Evolutionary conservation across 2,797 vertebrate species (phyloP).

Genomic region (Toxotes lorentzi): DNA sequence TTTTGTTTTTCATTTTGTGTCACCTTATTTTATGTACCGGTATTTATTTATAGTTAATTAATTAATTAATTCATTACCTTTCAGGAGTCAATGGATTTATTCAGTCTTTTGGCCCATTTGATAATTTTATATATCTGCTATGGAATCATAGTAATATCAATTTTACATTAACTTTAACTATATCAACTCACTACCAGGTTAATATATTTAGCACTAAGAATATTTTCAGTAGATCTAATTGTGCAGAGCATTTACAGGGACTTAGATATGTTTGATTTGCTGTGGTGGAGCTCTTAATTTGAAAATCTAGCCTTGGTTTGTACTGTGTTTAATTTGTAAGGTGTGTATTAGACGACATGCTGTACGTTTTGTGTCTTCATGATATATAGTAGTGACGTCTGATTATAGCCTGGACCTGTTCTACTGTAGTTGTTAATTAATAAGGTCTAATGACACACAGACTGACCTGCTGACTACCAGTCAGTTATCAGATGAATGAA

Average conservation of each 20-base stretch:
- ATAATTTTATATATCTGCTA: neutral
- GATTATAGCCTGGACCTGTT: neutral
- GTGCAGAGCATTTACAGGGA: neutral
- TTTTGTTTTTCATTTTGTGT: too few relatives aligned
- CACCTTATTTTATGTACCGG: too few relatives aligned
- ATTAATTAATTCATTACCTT: too few relatives aligned
- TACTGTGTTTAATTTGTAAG: neutral
- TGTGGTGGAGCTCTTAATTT: neutral
- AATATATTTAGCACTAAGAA: neutral
- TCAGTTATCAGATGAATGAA: neutral
- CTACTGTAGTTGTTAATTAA: neutral
- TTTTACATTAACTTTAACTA: neutral
- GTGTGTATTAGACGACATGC: neutral
- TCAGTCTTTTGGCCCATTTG: neutral
- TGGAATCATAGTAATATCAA: neutral
- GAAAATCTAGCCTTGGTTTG: neutral
- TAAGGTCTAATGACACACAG: neutral
- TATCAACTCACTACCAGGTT: neutral
- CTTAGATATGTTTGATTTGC: neutral
- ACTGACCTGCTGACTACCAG: neutral
- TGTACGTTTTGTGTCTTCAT: neutral
- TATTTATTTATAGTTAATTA: too few relatives aligned
- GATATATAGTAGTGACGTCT: neutral
- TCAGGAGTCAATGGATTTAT: neutral
- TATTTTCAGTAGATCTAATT: too few relatives aligned